Percentiles rank a stretch among this genome's conserved stretches.
phyloP scores from a whole-genome alignment of 2,113 vertebrate species.

The Ovis canadensis region DNA sequence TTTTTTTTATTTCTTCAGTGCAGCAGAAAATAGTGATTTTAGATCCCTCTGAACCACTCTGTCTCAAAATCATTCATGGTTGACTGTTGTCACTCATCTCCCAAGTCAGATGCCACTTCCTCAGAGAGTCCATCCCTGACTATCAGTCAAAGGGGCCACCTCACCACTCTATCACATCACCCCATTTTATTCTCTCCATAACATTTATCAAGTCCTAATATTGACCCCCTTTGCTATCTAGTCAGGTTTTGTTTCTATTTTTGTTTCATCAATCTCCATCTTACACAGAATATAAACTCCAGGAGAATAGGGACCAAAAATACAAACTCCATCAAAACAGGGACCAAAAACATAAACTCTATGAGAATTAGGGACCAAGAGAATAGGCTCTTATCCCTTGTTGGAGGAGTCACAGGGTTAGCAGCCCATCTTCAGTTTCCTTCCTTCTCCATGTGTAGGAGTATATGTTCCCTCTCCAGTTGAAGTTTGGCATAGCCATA shows the following conservation, averaged over 20 bases:
- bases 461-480: fast-evolving
- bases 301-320: not conserved
- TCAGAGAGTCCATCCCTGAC: not conserved
- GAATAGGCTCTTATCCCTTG: not conserved
- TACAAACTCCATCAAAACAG: not conserved
- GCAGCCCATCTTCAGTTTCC: not conserved
- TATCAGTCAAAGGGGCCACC: not conserved
- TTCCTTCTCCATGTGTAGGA: not conserved
- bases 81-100: not conserved
- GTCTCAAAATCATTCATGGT: not conserved
- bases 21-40: not conserved
- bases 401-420: not conserved
- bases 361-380: not conserved
- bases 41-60: not conserved
- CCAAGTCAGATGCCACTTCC: not conserved
- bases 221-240: not conserved
- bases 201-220: not conserved
- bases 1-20: not conserved
- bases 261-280: not conserved
- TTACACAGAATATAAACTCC: not conserved
- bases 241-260: not conserved
- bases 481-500: not conserved
- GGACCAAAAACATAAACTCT: not conserved
- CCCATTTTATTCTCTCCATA: not conserved
- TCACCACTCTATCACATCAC: not conserved